A percentile compares a stretch with the other conserved stretches of the same genome.
Evolutionary conservation across 2,113 vertebrate species (phyloP).

Genomic region (Prinia subflava): DNA sequence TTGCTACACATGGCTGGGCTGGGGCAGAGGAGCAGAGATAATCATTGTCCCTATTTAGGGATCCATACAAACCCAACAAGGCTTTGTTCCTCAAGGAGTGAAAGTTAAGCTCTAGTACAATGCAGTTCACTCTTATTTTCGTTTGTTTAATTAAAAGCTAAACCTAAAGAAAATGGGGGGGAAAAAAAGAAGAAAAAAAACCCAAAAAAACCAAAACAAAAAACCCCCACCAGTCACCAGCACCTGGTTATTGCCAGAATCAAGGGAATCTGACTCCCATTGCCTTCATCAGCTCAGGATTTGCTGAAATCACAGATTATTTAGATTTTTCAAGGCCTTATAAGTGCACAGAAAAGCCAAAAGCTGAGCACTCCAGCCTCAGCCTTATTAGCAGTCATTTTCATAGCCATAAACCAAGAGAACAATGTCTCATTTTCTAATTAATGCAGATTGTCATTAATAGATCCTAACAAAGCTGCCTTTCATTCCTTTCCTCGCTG

Average conservation of each 20-base stretch:
- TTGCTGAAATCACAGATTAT: neutral
- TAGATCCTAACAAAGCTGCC: slow-evolving; percentile 63
- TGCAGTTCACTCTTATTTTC: neutral
- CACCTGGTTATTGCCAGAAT: neutral
- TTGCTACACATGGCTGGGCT: accelerated
- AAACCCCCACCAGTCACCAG: neutral
- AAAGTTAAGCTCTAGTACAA: neutral
- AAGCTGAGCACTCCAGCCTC: neutral
- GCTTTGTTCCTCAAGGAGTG: neutral
- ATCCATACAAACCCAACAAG: neutral
- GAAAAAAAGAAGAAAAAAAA: neutral
- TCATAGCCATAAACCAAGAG: neutral
- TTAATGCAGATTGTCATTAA: slow-evolving; percentile 56
- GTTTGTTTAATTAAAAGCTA: neutral
- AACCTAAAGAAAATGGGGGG: neutral
- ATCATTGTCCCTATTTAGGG: neutral
- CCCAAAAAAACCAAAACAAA: neutral
- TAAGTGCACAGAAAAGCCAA: neutral
- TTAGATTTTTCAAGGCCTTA: neutral
- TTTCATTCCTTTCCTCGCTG: slow-evolving; percentile 56
- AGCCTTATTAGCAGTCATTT: neutral
- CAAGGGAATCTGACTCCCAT: neutral
- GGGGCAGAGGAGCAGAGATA: neutral
- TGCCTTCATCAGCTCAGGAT: neutral
- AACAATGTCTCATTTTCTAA: slow-evolving; percentile 19